Evolutionary conservation across 2,888 invertebrate species (phyloP).

Genomic region (Acleris sparsana): DNA sequence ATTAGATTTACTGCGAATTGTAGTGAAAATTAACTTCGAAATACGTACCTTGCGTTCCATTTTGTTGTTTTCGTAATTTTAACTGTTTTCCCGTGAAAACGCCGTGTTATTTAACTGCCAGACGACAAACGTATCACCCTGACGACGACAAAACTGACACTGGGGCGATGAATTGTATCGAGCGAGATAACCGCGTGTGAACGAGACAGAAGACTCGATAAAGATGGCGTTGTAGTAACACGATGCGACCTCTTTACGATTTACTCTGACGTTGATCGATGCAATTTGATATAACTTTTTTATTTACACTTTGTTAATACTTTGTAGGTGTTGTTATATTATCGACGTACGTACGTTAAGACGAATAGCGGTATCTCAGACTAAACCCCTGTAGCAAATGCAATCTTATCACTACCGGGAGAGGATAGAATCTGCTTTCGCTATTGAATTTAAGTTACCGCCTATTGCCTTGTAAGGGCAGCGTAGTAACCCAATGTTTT

Average conservation of each 20-base stretch:
- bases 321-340: too few relatives aligned
- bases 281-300: too few relatives aligned
- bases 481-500: too few relatives aligned
- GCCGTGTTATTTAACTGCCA: slow-evolving; percentile 7
- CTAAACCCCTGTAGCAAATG: too few relatives aligned
- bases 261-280: too few relatives aligned
- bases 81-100: neutral
- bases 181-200: slow-evolving; percentile 26
- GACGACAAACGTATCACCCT: slow-evolving; percentile 33
- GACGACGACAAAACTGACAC: slow-evolving; percentile 34
- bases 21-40: neutral
- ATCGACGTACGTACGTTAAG: too few relatives aligned
- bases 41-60: slow-evolving; percentile 23
- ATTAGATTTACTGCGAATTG: slow-evolving; percentile 10
- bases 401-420: too few relatives aligned
- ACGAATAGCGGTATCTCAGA: too few relatives aligned
- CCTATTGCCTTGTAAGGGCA: too few relatives aligned
- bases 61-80: neutral
- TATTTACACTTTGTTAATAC: too few relatives aligned
- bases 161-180: slow-evolving; percentile 24
- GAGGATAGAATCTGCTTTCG: too few relatives aligned
- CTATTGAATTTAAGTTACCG: too few relatives aligned
- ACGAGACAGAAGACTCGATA: slow-evolving; percentile 27
- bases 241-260: neutral
- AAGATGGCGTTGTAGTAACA: slow-evolving; percentile 6